Evolutionary conservation across 2,113 vertebrate species (phyloP).

Genomic region (Propithecus coquereli): DNA sequence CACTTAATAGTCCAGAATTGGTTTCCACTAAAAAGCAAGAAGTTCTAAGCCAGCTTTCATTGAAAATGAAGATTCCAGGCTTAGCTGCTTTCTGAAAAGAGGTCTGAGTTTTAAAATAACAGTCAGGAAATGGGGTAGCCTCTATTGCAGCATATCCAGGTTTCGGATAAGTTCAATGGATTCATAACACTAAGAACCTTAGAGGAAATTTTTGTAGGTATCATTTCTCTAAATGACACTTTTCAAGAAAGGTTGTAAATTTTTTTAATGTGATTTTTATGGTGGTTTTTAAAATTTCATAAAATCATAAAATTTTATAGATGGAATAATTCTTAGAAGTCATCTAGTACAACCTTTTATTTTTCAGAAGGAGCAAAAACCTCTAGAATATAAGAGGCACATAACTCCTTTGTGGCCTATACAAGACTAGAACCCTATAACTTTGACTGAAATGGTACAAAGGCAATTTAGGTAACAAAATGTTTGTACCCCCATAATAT

Average conservation of each 20-base stretch:
- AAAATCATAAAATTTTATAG: constrained; percentile 34
- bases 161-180: background rate
- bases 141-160: background rate
- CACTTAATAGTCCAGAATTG: constrained; percentile 39
- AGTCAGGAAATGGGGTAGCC: background rate
- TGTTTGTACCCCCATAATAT: too few species aligned
- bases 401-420: background rate
- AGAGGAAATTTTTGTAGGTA: background rate
- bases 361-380: background rate
- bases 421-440: background rate
- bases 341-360: background rate
- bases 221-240: constrained; percentile 38
- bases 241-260: background rate
- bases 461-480: too few species aligned
- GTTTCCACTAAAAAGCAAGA: constrained; percentile 33
- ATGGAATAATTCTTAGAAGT: constrained; percentile 24
- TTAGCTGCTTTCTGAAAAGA: constrained; percentile 34
- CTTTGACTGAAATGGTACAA: too few species aligned
- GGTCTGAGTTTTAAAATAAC: constrained; percentile 39
- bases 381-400: background rate
- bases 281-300: constrained; percentile 6
- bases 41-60: constrained; percentile 39
- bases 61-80: constrained; percentile 50
- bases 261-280: constrained; percentile 41
- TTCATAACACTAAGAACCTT: background rate